Evolutionary conservation across 1,140 invertebrate species (phyloP).

Genomic region (Aradophagus sp.): DNA sequence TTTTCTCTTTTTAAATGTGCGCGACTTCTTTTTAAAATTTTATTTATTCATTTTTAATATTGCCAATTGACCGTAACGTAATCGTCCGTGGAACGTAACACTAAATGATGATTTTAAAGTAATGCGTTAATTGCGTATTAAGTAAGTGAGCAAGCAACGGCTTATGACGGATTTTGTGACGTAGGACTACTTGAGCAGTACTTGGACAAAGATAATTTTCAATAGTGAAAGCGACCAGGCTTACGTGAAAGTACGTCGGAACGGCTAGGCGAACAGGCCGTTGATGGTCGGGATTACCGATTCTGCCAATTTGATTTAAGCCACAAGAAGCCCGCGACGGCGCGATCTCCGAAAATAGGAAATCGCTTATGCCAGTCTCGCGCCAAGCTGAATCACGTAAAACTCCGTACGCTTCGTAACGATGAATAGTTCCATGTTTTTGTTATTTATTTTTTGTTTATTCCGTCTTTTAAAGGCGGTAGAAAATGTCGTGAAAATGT

Average conservation of each 20-base stretch:
- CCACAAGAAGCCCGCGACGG: constrained; percentile 25
- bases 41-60: too few species aligned
- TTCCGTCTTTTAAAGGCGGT: too few species aligned
- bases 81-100: constrained; percentile 3
- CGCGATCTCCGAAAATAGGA: constrained; percentile 36
- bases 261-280: constrained; percentile 17
- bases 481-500: too few species aligned
- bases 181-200: constrained; percentile 48
- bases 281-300: constrained; percentile 39
- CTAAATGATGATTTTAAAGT: constrained; percentile 20
- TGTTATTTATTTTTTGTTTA: too few species aligned
- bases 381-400: constrained; percentile 7
- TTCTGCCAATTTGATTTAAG: constrained; percentile 40
- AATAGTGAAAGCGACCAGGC: constrained; percentile 51
- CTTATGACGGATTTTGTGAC: constrained; percentile 40
- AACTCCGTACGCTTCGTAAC: too few species aligned
- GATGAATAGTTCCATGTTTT: too few species aligned
- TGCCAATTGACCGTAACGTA: too few species aligned
- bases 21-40: too few species aligned
- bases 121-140: constrained; percentile 43
- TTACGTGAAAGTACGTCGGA: constrained; percentile 43
- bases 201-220: constrained; percentile 50
- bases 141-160: constrained; percentile 33
- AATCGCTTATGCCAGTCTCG: constrained; percentile 14
- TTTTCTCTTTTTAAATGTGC: too few species aligned